Base-by-base conservation (phyloP, 2,888 invertebrate genomes). In the Thecocarcelia acutangulata region DNA sequence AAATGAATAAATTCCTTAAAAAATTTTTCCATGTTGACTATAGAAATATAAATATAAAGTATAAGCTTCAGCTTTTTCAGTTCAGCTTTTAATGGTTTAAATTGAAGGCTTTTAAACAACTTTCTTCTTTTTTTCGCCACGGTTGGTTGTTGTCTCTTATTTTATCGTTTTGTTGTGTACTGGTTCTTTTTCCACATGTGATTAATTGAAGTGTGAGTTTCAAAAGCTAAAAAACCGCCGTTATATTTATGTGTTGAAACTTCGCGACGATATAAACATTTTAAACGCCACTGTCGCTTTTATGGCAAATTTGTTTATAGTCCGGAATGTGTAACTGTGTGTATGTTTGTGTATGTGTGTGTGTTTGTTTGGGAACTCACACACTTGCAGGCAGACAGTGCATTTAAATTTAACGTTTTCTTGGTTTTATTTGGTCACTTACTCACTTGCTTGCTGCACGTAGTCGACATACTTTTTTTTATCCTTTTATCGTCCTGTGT, bases 161-260 rank as follows among this genome's bases (percentile, higher is more conserved):
- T 66, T 44, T 69, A 21, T 2, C 52, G 9, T 68, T 69, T 42
- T n/a, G 42, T 24, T 69, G 42, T 56, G 66, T 50, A 72, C 56
- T 48, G 42, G 46, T 21, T 63, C 12, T 59, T 46, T 9, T 46
- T 66, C 28, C 54, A 17, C 50, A 44, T 79, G 80, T 84, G 84
- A 85, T 84, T 85, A 85, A 85, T 85, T 83, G 84, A 83, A 83
- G 84, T 79, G 77, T 81, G 83, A 64, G 79, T 76, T 84, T 52
- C 48, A 64, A 79, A 75, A 72, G 78, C 64, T 58, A 58, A 72
- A 78, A 72, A 72, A 72, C 64, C 64, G 72, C 78, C 70, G 64
- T 72, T 78, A 64, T 19, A 59, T 40, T 42, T 50, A 68, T 77
- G 59, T 50, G 40, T 15, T 40, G 44, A 33, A 76, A 24, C 68